phyloP scores from a whole-genome alignment of 2,888 invertebrate genomes.

The Hybos culiciformis region DNA sequence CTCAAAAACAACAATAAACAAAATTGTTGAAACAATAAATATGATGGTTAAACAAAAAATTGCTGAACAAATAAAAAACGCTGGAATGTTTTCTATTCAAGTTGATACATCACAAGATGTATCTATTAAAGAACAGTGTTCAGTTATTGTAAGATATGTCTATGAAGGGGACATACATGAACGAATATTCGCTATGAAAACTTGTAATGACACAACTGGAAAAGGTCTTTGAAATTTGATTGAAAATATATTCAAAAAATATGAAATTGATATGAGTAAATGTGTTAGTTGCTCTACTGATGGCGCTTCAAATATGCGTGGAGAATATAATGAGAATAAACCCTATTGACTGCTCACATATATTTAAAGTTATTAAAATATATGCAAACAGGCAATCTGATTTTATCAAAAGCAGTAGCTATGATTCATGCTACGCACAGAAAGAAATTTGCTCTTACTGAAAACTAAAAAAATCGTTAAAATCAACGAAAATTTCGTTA shows the following conservation, averaged over 20 bases:
- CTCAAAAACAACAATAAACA: slow-evolving; percentile 1
- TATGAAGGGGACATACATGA: neutral
- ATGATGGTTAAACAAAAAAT: slow-evolving; percentile 1
- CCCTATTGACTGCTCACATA: neutral
- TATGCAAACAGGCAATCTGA: neutral
- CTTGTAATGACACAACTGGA: neutral
- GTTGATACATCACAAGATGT: slow-evolving; percentile 1
- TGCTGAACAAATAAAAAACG: slow-evolving; percentile 2
- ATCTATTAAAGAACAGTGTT: neutral
- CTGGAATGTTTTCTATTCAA: slow-evolving; percentile 1
- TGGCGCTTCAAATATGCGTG: neutral
- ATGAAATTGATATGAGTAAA: neutral
- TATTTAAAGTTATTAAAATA: neutral
- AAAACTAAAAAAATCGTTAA: too few relatives aligned
- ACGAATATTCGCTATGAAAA: neutral
- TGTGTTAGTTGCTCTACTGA: neutral
- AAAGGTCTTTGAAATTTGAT: neutral
- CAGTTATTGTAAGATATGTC: neutral
- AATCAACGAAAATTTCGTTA: too few relatives aligned
- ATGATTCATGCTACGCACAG: neutral
- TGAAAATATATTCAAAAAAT: slow-evolving; percentile 1
- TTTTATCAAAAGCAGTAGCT: neutral
- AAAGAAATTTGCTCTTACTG: too few relatives aligned
- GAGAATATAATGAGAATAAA: neutral
- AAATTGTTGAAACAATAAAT: slow-evolving; percentile 1